A percentile compares a stretch with the other conserved stretches of the same genome.
phyloP scores from a whole-genome alignment of 2,888 invertebrate species.

The Nipponacmea schrenckii region DNA sequence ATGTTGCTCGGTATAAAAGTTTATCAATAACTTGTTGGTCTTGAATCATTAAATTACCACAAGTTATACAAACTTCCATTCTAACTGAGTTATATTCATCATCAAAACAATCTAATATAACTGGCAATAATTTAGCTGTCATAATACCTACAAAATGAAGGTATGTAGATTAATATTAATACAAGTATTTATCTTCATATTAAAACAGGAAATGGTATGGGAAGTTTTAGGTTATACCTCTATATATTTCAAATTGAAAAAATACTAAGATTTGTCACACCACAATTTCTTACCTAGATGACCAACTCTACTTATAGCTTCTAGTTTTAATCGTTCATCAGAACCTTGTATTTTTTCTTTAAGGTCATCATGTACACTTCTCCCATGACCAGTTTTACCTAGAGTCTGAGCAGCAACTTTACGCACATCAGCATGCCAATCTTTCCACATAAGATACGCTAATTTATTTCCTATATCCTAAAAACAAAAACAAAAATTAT shows the following conservation, averaged over 20 bases:
- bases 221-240: no score
- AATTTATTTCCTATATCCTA: slow-evolving; percentile 64
- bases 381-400: slow-evolving; percentile 66
- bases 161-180: background rate
- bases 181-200: background rate
- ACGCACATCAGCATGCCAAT: slow-evolving; percentile 65
- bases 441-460: slow-evolving; percentile 67
- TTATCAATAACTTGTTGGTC: slow-evolving; percentile 59
- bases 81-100: slow-evolving; percentile 65
- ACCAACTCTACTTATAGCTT: slow-evolving; percentile 65
- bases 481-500: background rate
- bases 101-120: slow-evolving; percentile 64
- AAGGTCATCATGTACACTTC: slow-evolving; percentile 66
- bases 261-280: no score
- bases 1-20: slow-evolving; percentile 61
- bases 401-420: slow-evolving; percentile 65
- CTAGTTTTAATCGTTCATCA: slow-evolving; percentile 57
- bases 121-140: slow-evolving; percentile 67
- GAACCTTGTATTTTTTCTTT: slow-evolving; percentile 48
- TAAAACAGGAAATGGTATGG: no score
- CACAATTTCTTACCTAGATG: slow-evolving; percentile 55
- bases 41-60: slow-evolving; percentile 58
- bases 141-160: slow-evolving; percentile 61
- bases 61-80: slow-evolving; percentile 63
- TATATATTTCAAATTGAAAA: no score